Conservation (phyloP, 2,113 vertebrate species). For the Chrysochloris asiatica region DNA sequence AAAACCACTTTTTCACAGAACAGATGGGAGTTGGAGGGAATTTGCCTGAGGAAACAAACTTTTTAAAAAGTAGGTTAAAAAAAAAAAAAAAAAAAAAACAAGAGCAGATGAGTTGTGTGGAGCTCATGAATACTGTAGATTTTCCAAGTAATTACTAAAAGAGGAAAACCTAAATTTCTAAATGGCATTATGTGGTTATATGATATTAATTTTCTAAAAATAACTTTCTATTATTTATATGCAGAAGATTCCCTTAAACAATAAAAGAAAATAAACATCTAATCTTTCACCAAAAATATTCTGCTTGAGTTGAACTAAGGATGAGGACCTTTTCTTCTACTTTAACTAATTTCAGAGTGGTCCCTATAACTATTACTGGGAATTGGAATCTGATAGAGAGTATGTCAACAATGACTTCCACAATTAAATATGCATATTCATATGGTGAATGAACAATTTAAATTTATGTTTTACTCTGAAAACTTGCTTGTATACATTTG, state of each 20-base stretch:
- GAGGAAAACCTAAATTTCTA: neutral
- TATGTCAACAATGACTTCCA: neutral
- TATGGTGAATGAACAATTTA: neutral
- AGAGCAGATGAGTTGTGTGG: neutral
- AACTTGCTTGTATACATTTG: neutral
- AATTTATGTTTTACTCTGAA: neutral
- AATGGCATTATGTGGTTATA: neutral
- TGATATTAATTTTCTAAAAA: neutral
- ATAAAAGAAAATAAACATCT: neutral
- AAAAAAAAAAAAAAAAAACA: slow-evolving; percentile 25
- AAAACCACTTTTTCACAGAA: slow-evolving; percentile 4
- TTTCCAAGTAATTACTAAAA: slow-evolving; percentile 23
- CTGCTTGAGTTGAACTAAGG: neutral
- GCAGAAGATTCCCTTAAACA: neutral
- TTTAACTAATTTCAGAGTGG: neutral
- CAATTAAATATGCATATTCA: neutral
- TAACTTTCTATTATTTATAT: neutral
- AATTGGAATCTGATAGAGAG: neutral
- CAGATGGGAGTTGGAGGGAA: neutral
- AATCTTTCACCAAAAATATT: neutral
- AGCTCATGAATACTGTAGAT: neutral
- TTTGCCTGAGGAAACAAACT: neutral
- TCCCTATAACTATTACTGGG: neutral
- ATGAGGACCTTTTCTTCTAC: neutral
- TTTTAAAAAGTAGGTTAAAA: too few species aligned